A percentile compares a stretch with the other conserved stretches of the same genome.
Conservation (phyloP, 2,888 invertebrate species). For the Syritta pipiens region DNA sequence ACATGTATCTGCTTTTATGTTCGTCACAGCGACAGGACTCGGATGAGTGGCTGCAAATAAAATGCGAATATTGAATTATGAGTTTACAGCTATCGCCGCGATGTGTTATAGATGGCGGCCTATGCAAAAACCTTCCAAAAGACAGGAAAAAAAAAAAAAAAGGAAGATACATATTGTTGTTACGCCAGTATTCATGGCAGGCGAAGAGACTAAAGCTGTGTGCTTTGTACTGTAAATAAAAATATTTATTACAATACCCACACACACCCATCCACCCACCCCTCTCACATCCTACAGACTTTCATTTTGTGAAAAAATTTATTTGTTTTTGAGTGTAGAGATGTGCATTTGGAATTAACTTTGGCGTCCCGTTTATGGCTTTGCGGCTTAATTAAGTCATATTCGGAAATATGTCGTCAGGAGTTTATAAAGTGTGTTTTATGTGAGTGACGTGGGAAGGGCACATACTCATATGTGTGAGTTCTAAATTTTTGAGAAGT, state of each 20-base stretch:
- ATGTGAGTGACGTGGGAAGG: background rate
- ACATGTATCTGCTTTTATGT: slow-evolving; percentile 12
- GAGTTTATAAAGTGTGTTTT: slow-evolving; percentile 37
- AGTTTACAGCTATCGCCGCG: slow-evolving; percentile 19
- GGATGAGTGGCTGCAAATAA: slow-evolving; percentile 38
- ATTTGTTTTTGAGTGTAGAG: slow-evolving; percentile 15
- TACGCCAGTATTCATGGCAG: slow-evolving; percentile 17
- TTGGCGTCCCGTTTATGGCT: slow-evolving; percentile 5
- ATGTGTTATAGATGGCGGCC: slow-evolving; percentile 13
- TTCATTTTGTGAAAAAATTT: slow-evolving; percentile 24
- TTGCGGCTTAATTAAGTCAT: slow-evolving; percentile 40
- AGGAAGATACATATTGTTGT: slow-evolving; percentile 8
- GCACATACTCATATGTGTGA: background rate
- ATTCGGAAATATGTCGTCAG: slow-evolving; percentile 18
- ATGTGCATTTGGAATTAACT: slow-evolving; percentile 19
- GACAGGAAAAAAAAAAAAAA: background rate
- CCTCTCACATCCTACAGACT: background rate
- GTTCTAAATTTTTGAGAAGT: slow-evolving; percentile 2
- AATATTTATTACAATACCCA: slow-evolving; percentile 17
- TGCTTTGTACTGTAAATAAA: slow-evolving; percentile 31
- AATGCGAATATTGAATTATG: slow-evolving; percentile 50
- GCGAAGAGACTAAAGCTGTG: slow-evolving; percentile 4
- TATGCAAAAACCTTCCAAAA: slow-evolving; percentile 17
- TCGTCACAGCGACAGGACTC: slow-evolving; percentile 14
- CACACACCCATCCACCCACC: background rate